A percentile compares a stretch with the other conserved stretches of the same genome.
Evolutionary conservation across 64 coral and sea anemone genomes (phyloP).

Genomic region (Cladopsammia gracilis): DNA sequence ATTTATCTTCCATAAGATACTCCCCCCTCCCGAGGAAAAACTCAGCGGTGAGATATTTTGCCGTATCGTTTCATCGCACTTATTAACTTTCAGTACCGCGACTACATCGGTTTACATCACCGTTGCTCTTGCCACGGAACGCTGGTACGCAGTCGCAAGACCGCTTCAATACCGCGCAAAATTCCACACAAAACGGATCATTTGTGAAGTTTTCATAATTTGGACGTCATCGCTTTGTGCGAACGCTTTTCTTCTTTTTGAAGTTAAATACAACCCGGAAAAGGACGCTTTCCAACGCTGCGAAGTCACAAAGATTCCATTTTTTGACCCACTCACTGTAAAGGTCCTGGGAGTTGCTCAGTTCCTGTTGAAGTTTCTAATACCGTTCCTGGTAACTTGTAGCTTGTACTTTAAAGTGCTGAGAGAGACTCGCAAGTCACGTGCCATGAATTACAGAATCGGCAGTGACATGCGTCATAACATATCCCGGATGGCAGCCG

Average conservation of each 20-base stretch:
- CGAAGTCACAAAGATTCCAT: constrained; percentile 46
- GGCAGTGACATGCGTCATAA: constrained; percentile 50
- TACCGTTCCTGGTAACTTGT: constrained; percentile 57
- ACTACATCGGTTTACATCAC: constrained; percentile 69
- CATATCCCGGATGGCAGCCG: constrained; percentile 68
- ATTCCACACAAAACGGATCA: constrained; percentile 60
- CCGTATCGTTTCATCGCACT: constrained; percentile 69
- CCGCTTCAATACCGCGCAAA: constrained; percentile 64
- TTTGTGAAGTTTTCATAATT: constrained; percentile 36
- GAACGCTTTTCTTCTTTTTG: constrained; percentile 57
- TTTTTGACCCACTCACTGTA: not conserved
- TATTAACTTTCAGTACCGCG: constrained; percentile 58
- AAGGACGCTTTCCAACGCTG: constrained; percentile 40
- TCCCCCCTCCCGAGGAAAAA: constrained; percentile 9
- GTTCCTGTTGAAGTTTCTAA: constrained; percentile 71
- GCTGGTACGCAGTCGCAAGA: constrained; percentile 78
- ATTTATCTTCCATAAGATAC: constrained; percentile 49
- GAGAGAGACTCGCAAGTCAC: constrained; percentile 37
- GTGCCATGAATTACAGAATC: not conserved
- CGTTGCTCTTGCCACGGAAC: constrained; percentile 54
- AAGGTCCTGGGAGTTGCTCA: constrained; percentile 51
- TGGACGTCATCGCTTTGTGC: constrained; percentile 38
- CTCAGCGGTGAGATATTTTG: constrained; percentile 55
- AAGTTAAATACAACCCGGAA: constrained; percentile 37
- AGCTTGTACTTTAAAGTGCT: constrained; percentile 58